Evolutionary conservation across 2,888 invertebrate genomes (phyloP).

Genomic region (Petrolisthes manimaculis): DNA sequence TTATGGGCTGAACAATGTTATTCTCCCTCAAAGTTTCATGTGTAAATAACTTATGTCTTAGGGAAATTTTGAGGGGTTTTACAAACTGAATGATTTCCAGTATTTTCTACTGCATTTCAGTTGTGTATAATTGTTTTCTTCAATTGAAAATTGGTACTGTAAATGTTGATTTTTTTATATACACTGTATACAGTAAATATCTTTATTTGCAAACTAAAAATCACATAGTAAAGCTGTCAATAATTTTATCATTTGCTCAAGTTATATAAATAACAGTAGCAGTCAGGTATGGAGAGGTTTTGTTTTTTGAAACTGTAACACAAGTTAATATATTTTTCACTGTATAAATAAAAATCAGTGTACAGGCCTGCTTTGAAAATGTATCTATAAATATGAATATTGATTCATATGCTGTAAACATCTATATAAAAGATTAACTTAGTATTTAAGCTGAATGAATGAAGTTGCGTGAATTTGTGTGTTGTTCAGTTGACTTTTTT

Average conservation of each 20-base stretch:
- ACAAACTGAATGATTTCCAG: too few relatives aligned
- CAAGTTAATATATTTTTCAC: constrained; percentile 16
- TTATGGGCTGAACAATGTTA: not conserved
- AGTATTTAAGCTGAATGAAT: constrained; percentile 8
- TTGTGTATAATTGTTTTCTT: too few relatives aligned
- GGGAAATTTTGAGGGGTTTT: not conserved
- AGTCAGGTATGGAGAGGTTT: not conserved
- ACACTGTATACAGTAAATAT: too few relatives aligned
- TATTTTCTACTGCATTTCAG: too few relatives aligned
- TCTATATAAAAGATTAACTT: not conserved
- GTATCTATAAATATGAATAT: constrained; percentile 18
- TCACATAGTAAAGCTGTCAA: not conserved
- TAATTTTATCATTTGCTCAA: constrained; percentile 1
- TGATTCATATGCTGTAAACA: constrained; percentile 23
- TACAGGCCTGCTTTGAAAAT: constrained; percentile 21
- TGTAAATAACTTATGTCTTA: not conserved
- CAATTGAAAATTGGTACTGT: too few relatives aligned
- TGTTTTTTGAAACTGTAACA: not conserved
- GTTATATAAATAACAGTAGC: not conserved
- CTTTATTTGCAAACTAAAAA: too few relatives aligned
- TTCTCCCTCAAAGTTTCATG: not conserved
- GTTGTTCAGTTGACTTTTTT: not conserved
- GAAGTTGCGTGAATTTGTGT: not conserved
- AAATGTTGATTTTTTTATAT: too few relatives aligned
- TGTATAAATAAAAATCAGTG: constrained; percentile 11